A percentile compares a stretch with the other conserved stretches of the same genome.
Conservation (phyloP, 23 tunicate species). For the Ascidia mentula region DNA sequence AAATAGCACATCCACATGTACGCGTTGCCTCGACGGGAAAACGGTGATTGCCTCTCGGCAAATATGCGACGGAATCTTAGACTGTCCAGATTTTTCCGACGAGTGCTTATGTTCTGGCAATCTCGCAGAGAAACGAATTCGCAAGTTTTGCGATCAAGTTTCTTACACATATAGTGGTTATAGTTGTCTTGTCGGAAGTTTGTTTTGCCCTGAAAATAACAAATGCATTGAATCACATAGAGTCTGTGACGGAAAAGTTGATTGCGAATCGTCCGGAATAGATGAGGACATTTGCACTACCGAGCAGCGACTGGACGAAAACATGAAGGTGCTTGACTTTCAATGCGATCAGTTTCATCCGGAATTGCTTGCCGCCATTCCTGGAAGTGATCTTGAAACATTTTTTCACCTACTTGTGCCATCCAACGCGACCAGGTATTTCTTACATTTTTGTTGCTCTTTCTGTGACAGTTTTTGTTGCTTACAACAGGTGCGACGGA, state of each 20-base stretch:
- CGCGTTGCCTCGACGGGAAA: no score
- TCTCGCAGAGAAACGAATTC: not conserved
- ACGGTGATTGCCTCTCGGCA: no score
- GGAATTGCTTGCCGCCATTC: not conserved
- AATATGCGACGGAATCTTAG: no score
- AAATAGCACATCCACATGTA: no score
- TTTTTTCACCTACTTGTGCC: not conserved
- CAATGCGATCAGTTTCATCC: not conserved
- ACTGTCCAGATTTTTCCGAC: no score
- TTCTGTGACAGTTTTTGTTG: no score
- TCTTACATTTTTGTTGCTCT: no score
- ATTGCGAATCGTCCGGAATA: not conserved
- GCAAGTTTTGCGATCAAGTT: not conserved
- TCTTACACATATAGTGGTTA: not conserved
- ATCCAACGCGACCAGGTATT: not conserved
- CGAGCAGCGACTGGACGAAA: not conserved
- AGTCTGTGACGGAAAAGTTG: not conserved
- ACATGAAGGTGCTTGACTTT: not conserved
- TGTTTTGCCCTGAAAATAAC: no score
- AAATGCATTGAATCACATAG: not conserved
- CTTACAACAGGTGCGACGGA: conserved; percentile 8
- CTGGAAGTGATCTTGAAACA: not conserved
- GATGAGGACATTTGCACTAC: not conserved
- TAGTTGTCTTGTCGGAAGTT: not conserved
- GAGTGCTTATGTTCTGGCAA: not conserved